Conservation (phyloP, 2,797 vertebrate species). For the Acomys russatus region DNA sequence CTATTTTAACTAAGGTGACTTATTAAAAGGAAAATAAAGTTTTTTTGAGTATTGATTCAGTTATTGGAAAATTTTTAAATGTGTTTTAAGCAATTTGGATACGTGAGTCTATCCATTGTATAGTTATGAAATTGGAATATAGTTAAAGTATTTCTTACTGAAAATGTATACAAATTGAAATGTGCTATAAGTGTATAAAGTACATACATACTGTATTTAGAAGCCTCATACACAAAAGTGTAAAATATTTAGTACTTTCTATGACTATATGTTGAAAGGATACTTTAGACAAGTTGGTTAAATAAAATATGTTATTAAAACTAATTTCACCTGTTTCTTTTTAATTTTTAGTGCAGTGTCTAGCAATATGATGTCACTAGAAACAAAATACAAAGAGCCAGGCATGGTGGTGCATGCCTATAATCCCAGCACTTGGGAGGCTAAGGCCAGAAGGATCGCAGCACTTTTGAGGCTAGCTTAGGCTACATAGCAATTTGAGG, state of each 20-base stretch:
- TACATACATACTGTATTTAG: slow-evolving; percentile 55
- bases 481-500: neutral
- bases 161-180: slow-evolving; percentile 62
- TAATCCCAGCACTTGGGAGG: slow-evolving; percentile 36
- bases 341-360: slow-evolving; percentile 63
- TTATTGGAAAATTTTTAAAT: slow-evolving; percentile 59
- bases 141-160: slow-evolving; percentile 61
- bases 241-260: slow-evolving; percentile 67
- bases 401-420: slow-evolving; percentile 8
- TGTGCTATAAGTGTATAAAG: slow-evolving; percentile 52
- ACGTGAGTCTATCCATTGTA: slow-evolving; percentile 55
- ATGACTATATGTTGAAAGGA: slow-evolving; percentile 63
- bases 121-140: slow-evolving; percentile 62
- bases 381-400: slow-evolving; percentile 50
- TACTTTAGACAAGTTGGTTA: slow-evolving; percentile 69
- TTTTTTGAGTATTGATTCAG: slow-evolving; percentile 23
- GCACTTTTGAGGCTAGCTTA: neutral
- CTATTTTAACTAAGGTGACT: slow-evolving; percentile 1
- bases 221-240: slow-evolving; percentile 51
- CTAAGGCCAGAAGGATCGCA: neutral
- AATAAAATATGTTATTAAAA: slow-evolving; percentile 75
- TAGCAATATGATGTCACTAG: slow-evolving; percentile 56
- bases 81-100: slow-evolving; percentile 56
- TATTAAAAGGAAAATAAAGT: slow-evolving; percentile 59
- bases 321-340: slow-evolving; percentile 73